These are phyloP conservation scores for Andricus grossulariae DNA, from an alignment of 1,140 invertebrate genomes.

Conservation along the genomic window DNA sequence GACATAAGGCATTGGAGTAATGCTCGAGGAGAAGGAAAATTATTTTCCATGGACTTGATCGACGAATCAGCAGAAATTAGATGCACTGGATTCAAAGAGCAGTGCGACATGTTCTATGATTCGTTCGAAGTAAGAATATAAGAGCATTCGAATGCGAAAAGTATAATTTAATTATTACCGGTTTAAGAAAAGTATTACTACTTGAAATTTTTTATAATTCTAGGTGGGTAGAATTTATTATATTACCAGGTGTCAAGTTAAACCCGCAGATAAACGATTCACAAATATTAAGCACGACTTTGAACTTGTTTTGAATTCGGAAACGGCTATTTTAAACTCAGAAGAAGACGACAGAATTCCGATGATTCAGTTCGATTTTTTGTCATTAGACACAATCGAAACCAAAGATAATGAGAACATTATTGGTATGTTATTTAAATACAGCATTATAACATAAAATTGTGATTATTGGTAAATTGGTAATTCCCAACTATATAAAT, in stretches of 20 bases:
- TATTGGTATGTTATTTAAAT: conserved; percentile 11
- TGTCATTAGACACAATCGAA: background rate
- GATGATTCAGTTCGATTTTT: conserved; percentile 7
- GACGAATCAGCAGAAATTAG: conserved; percentile 94
- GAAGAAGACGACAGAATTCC: background rate
- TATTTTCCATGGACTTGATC: conserved; percentile 91
- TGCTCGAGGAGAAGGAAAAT: conserved; percentile 89
- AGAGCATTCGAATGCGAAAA: background rate
- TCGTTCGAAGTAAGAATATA: conserved; percentile 82
- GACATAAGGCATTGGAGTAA: conserved; percentile 89
- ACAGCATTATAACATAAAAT: background rate
- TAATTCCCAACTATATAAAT: conserved; percentile 32
- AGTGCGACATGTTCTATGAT: conserved; percentile 91
- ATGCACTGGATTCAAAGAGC: conserved; percentile 90
- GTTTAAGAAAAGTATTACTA: conserved; percentile 35
- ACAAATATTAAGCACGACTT: conserved; percentile 90
- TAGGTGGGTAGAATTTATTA: conserved; percentile 89
- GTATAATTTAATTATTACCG: background rate
- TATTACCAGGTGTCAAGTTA: conserved; percentile 85
- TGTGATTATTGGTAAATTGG: too few relatives aligned
- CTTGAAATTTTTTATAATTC: conserved; percentile 37
- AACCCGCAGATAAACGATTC: conserved; percentile 92
- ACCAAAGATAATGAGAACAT: background rate
- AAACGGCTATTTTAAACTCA: background rate
- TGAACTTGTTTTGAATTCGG: conserved; percentile 87